Conservation (phyloP, 2,888 invertebrate genomes). For the Stramonita haemastoma region DNA sequence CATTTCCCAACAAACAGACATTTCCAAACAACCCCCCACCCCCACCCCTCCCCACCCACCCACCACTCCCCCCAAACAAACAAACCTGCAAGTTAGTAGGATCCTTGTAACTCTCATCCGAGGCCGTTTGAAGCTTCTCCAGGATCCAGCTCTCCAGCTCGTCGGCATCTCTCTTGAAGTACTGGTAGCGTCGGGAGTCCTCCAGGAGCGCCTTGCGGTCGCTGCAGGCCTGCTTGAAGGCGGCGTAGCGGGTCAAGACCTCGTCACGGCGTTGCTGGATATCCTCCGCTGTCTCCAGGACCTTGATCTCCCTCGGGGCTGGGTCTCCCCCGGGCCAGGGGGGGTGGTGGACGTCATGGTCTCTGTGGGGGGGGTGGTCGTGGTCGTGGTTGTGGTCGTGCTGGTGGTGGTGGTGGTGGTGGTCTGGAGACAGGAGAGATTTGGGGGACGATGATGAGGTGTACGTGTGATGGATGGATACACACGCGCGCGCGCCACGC, state of each 20-base stretch:
- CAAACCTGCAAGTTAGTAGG: conserved; percentile 96
- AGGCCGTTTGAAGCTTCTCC: conserved; percentile 98
- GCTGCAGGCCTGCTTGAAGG: conserved; percentile 96
- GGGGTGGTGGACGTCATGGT: conserved; percentile 32
- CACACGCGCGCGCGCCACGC: no score
- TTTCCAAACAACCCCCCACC: no score
- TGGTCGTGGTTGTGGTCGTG: no score
- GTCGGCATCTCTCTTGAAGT: conserved; percentile 99
- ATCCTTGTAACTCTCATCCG: conserved; percentile 99
- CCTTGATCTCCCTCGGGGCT: conserved; percentile 79
- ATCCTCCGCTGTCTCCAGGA: conserved; percentile 99
- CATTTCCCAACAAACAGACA: no score
- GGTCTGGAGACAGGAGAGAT: no score
- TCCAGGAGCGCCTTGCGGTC: conserved; percentile 97
- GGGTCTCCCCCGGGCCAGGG: conserved; percentile 62
- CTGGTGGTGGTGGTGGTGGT: no score
- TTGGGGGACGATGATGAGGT: no score
- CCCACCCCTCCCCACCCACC: not conserved
- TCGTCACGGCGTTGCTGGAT: conserved; percentile 86
- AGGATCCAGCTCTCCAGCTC: conserved; percentile 99
- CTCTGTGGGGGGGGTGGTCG: no score
- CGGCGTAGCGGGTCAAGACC: conserved; percentile 88
- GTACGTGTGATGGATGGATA: no score
- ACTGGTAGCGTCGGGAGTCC: conserved; percentile 93
- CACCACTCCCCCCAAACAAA: not conserved